Evolutionary conservation across 2,888 invertebrate species (phyloP).

Genomic region (Plagiodera versicolora): DNA sequence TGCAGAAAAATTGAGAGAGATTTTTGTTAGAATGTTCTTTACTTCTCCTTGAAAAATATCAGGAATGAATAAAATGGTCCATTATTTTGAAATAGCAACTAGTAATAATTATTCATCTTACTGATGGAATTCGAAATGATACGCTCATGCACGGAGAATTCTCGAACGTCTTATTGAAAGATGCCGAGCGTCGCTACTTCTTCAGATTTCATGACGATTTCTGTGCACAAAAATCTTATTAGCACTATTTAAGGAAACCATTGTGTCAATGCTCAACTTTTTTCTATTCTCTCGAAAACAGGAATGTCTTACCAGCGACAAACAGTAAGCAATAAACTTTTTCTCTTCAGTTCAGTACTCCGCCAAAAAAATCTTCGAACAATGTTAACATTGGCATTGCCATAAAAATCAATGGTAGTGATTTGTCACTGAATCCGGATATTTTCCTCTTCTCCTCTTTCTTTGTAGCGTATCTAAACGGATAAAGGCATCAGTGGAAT

Average conservation of each 20-base stretch:
- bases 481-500: conserved; percentile 35
- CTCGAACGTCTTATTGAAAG: conserved; percentile 44
- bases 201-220: conserved; percentile 50
- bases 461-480: conserved; percentile 21
- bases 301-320: conserved; percentile 42
- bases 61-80: too few relatives aligned
- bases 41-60: too few relatives aligned
- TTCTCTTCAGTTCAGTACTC: conserved; percentile 31
- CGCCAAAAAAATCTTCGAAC: conserved; percentile 33
- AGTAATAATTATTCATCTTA: too few relatives aligned
- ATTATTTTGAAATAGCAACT: too few relatives aligned
- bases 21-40: too few relatives aligned
- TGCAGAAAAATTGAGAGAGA: too few relatives aligned
- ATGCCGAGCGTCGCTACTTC: conserved; percentile 46
- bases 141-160: conserved; percentile 37
- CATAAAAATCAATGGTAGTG: conserved; percentile 44
- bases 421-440: conserved; percentile 39
- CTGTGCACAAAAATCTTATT: conserved; percentile 49
- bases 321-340: conserved; percentile 45
- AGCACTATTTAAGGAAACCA: conserved; percentile 50
- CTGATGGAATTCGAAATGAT: too few relatives aligned
- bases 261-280: conserved; percentile 48
- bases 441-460: conserved; percentile 18
- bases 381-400: conserved; percentile 38
- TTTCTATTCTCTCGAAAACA: conserved; percentile 41